Percentiles rank a stretch among this genome's conserved stretches.
Conservation (phyloP, 2,888 invertebrate species). For the Diachrysia chrysitis region DNA sequence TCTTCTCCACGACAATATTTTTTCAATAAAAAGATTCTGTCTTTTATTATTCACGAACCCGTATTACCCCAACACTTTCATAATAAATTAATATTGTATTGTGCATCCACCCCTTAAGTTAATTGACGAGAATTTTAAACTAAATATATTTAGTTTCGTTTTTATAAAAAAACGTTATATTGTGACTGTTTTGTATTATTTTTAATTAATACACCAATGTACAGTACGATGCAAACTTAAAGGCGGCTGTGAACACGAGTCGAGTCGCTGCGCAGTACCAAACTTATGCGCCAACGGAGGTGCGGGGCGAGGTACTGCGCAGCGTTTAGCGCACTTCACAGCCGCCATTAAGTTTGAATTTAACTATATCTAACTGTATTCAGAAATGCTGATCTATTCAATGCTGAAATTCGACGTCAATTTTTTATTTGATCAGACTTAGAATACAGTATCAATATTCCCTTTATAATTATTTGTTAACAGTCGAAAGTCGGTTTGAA, state of each 20-base stretch:
- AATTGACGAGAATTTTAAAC: slow-evolving; percentile 44
- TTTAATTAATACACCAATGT: neutral
- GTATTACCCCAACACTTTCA: slow-evolving; percentile 25
- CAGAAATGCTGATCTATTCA: no score
- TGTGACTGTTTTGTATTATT: slow-evolving; percentile 5
- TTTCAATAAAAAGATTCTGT: slow-evolving; percentile 34
- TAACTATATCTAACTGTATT: no score
- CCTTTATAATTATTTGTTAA: no score
- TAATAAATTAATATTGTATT: slow-evolving; percentile 33
- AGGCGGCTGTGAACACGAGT: no score
- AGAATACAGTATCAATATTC: neutral
- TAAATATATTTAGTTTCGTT: slow-evolving; percentile 6
- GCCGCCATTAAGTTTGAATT: no score
- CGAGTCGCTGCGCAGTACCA: no score
- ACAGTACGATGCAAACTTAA: no score
- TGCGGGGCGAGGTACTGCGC: no score
- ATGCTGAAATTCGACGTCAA: no score
- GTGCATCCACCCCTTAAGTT: slow-evolving; percentile 26
- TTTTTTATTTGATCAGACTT: neutral
- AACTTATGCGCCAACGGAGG: no score
- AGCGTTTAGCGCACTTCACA: no score
- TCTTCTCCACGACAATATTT: slow-evolving; percentile 10
- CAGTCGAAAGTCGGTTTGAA: neutral
- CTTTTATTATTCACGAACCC: slow-evolving; percentile 52
- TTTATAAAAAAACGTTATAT: slow-evolving; percentile 11